These are phyloP conservation scores for Sternotherus odoratus DNA, from an alignment of 2,797 vertebrate species.

Conservation along the genomic window DNA sequence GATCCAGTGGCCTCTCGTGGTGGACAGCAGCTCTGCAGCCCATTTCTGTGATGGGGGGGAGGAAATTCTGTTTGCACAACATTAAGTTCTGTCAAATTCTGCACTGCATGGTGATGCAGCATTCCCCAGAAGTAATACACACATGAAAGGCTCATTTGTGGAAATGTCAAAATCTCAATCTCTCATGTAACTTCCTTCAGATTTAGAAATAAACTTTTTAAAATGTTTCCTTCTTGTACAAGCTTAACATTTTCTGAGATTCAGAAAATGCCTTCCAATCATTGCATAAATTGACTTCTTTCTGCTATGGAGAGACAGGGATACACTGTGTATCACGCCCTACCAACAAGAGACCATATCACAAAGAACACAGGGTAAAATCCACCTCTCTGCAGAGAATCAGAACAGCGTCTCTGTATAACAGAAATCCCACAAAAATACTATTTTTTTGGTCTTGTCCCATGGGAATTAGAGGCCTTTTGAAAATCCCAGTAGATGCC, in stretches of 20 bases:
- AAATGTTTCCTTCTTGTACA: not conserved
- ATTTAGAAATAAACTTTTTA: not conserved
- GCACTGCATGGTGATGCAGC: too few species aligned
- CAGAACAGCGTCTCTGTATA: not conserved
- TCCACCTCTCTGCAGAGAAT: not conserved
- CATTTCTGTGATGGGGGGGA: too few species aligned
- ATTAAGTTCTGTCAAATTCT: too few species aligned
- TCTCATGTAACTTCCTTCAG: not conserved
- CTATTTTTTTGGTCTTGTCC: not conserved
- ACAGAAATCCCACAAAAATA: not conserved
- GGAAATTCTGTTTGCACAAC: too few species aligned
- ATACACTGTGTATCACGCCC: slow-evolving; percentile 6
- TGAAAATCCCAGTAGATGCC: not conserved
- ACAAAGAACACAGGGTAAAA: not conserved
- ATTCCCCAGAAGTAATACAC: not conserved
- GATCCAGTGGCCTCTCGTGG: too few species aligned
- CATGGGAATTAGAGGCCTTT: not conserved
- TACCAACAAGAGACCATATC: not conserved
- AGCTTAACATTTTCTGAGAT: not conserved
- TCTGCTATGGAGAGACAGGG: not conserved
- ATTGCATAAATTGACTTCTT: not conserved
- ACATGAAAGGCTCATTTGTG: not conserved
- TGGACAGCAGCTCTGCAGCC: too few species aligned
- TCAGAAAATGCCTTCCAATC: not conserved
- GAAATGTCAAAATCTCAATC: not conserved